Base-by-base conservation (phyloP, 2,888 invertebrate species). In the Timandra comae region DNA sequence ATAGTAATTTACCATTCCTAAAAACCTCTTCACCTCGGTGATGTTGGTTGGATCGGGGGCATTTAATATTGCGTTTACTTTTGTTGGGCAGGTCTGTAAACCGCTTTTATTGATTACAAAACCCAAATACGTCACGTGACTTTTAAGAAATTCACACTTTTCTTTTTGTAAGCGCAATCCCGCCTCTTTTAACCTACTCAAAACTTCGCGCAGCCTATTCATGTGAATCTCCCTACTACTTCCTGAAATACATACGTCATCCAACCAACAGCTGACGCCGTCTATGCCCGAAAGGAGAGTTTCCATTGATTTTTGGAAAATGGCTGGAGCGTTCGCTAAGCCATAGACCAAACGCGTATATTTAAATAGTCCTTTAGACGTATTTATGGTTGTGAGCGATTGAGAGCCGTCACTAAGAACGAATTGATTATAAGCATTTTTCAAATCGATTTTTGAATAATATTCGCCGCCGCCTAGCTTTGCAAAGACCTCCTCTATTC, bases 281-380 rank as follows among this genome's bases (percentile, higher is more conserved):
- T n/a, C n/a, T n/a, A n/a, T n/a, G n/a, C n/a, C n/a, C n/a, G n/a
- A n/a, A n/a, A n/a, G n/a, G n/a, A n/a, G n/a, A n/a, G n/a, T n/a
- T n/a, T n/a, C n/a, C n/a, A n/a, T n/a, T n/a, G n/a, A n/a, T n/a
- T n/a, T n/a, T n/a, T n/a, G n/a, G n/a, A n/a, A n/a, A n/a, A n/a
- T n/a, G n/a, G n/a, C n/a, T n/a, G n/a, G n/a, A 42, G 56, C 62
- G 13, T 47, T 56, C 2, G 56, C 49, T 9, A 69, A 41, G 1
- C 62, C 62, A 29, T 46, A 63, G 6, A 58, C 43, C 11, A 61
- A 32, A 2, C 57, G 33, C 5, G 49, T 56, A 38, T 51, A 59
- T 29, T 40, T 49, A 33, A 44, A 62, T 19, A 61, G 33, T 0
- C 61, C 59, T 27, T 45, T 46, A 3, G 47, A 45, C 1, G 63